Evolutionary conservation across 1,140 invertebrate genomes (phyloP), one percentile per base, ranked within the genome.

Genomic region (Sinonovacula constricta): DNA sequence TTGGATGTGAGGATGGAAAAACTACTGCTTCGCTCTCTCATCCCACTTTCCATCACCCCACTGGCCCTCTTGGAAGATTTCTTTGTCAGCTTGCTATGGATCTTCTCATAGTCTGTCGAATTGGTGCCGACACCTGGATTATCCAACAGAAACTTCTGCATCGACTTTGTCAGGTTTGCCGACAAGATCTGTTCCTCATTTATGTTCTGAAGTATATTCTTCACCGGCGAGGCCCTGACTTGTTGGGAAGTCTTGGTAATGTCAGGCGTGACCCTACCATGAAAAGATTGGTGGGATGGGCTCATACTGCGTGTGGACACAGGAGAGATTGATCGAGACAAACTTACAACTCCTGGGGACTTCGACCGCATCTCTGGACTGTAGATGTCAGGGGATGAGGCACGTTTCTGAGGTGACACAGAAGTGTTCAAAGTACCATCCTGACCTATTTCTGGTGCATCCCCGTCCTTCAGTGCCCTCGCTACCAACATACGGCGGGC

Each of bases 121-220:
- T 69, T 69, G 15, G 59, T 63, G 31, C 75, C 75, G 18, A 69
- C 54, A 22, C 67, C 67, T 54, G 33, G 75, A 53, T 62, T 24
- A 34, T 70, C 75, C 34, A 78, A n/a, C 33, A 78, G 26, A 33
- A 78, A 78, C 34, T 78, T 78, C 28, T 70, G 66, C 75, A 78
- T 78, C 22, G 75, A 78, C 49, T 78, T 78, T 18, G 75, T 78
- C 75, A 78, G 69, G 63, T 78, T 78, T 51, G 75, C 67, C 53
- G 75, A 63, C 28, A 68, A 34, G 12, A 78, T 28, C 28, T 78
- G 75, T 3, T 60, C 62, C 28, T 69, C 56, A 33, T 69, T 59
- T 18, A 78, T 22, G 33, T 69, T 62, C 28, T 78, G 75, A 12
- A 70, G 57, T 12, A 70, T 15, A 30, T 22, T 34, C 53, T 34